Evolutionary conservation across 2,888 invertebrate genomes (phyloP), one percentile per base, ranked within the genome.

Genomic region (Odiellus spinosus): DNA sequence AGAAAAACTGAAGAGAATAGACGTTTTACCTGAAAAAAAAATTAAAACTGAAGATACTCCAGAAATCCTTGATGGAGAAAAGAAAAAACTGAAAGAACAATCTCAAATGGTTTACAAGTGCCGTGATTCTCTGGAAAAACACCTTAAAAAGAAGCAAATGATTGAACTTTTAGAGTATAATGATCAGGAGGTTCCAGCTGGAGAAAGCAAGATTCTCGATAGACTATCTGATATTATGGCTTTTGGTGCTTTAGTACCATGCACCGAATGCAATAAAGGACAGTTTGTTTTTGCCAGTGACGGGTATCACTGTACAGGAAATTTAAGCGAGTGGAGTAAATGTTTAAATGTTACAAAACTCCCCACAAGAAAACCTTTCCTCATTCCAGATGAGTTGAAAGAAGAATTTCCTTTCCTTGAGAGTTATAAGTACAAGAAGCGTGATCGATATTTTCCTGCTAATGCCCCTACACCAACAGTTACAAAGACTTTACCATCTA

Each of bases 291-390:
- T 38, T 32, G 53, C 54, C 33, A 51, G 33, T 48, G 71, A 75
- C 49, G 83, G 85, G 3, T 98, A 96, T 63, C 73, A 76, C 53
- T 98, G 96, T 64, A 76, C 74, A 53, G 90, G 90, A 21, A 71
- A 80, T 61, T 58, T 84, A 32, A 80, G 78, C 11, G 91, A 88
- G 62, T 96, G 90, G 88, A 80, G 84, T 0, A 85, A 84, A 65
- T 96, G 96, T 64, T 72, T 75, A 46, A 73, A 77, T 58, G 64
- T 76, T 3, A 74, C 77, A 0, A 76, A 76, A 57, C 75, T 77
- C 38, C 95, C 95, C 0, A 70, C 76, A 52, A 72, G 91, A 49
- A 70, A 61, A 5, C 46, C 21, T 17, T 53, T 53, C 19, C 42
- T 42, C 39, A 65, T 93, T 14, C 82, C 88, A 0, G 59, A 67